Percentiles rank a stretch among this genome's conserved stretches.
Evolutionary conservation across 2,113 vertebrate species (phyloP).

Genomic region (Antechinus stuartii): DNA sequence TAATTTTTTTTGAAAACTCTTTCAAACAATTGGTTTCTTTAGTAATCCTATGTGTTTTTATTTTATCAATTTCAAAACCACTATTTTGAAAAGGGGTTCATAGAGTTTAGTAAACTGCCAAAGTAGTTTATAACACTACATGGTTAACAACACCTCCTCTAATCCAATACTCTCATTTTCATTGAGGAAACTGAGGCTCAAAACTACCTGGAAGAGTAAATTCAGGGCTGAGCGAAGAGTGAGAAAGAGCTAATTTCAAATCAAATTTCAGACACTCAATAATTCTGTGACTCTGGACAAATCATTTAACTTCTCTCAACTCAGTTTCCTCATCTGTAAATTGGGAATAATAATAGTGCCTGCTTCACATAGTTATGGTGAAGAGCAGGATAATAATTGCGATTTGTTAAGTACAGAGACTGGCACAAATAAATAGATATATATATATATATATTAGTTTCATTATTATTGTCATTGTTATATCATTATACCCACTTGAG

Average conservation of each 20-base stretch:
- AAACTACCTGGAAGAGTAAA: neutral
- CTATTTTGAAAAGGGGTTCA: neutral
- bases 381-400: neutral
- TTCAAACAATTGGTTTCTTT: neutral
- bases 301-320: neutral
- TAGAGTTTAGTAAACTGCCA: neutral
- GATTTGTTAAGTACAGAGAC: neutral
- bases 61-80: neutral
- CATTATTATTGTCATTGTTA: neutral
- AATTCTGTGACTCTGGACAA: neutral
- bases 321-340: neutral
- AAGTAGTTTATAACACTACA: neutral
- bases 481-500: too few relatives aligned
- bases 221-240: neutral
- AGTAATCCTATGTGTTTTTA: neutral
- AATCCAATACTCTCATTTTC: neutral
- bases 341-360: neutral
- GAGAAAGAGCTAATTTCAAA: neutral
- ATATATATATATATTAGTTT: too few relatives aligned
- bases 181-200: neutral
- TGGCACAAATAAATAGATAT: too few relatives aligned
- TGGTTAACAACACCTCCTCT: neutral
- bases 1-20: neutral
- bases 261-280: neutral
- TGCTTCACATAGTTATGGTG: neutral